These are phyloP conservation scores for Lacerta viridis DNA, from an alignment of 2,797 vertebrate species.

Conservation along the genomic window DNA sequence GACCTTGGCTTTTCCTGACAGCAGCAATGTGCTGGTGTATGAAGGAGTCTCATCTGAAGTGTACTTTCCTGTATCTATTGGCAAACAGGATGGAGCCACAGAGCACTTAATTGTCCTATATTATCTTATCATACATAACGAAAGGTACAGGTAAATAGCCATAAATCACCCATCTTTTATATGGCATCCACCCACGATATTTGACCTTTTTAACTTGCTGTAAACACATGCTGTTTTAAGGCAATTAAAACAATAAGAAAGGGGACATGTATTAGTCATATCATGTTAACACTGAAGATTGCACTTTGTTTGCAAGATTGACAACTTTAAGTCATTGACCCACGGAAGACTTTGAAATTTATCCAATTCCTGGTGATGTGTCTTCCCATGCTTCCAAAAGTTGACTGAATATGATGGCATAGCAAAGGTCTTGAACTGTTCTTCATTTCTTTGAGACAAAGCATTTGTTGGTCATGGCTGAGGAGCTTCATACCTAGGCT, in stretches of 20 bases:
- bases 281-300: conserved; percentile 17
- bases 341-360: neutral
- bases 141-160: neutral
- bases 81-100: conserved; percentile 28
- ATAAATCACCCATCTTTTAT: conserved; percentile 46
- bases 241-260: conserved; percentile 44
- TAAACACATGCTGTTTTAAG: conserved; percentile 49
- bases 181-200: conserved; percentile 28
- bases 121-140: neutral
- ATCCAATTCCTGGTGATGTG: neutral
- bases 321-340: neutral
- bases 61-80: conserved; percentile 20
- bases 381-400: neutral
- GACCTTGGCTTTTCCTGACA: neutral
- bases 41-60: neutral
- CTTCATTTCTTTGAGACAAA: neutral
- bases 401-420: neutral
- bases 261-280: conserved; percentile 5
- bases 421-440: neutral
- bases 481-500: neutral
- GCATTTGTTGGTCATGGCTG: neutral
- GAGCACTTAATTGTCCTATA: conserved; percentile 34
- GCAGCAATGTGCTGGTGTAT: rapidly evolving
- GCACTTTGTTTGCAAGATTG: conserved; percentile 49
- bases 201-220: conserved; percentile 58